Conservation (phyloP, 2,888 invertebrate genomes). For the Hirtodrosophila alboralis region DNA sequence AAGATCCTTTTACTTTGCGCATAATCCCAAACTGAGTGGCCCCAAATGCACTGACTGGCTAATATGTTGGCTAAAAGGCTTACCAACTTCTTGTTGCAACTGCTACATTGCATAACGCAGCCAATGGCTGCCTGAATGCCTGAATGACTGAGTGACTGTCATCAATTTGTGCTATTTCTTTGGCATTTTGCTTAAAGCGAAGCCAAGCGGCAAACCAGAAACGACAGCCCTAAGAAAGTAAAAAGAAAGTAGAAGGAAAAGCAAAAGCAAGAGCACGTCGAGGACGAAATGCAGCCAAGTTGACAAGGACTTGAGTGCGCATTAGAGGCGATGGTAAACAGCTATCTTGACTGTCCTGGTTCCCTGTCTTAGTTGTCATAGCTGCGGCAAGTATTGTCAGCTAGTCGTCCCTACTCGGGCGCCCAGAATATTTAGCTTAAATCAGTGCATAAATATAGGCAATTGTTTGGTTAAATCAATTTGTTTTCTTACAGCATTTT, state of each 20-base stretch:
- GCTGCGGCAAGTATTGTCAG: conserved; percentile 1
- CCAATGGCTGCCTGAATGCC: conserved; percentile 1
- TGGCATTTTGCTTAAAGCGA: conserved; percentile 39
- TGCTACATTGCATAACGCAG: conserved; percentile 29
- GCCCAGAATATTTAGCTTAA: conserved; percentile 19
- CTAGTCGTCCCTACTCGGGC: conserved; percentile 6
- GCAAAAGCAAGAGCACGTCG: neutral
- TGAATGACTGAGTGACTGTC: conserved; percentile 52
- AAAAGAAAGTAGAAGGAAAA: conserved; percentile 4
- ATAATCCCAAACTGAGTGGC: conserved; percentile 22
- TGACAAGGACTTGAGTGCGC: conserved; percentile 72
- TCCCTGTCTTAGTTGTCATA: neutral
- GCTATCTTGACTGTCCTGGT: conserved; percentile 27
- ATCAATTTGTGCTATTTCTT: conserved; percentile 71
- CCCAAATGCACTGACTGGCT: conserved; percentile 35
- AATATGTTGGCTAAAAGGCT: conserved; percentile 51
- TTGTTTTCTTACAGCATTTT: conserved; percentile 4
- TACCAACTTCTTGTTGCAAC: conserved; percentile 11
- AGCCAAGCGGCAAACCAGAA: conserved; percentile 27
- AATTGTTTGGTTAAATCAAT: conserved; percentile 8
- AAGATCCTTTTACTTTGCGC: conserved; percentile 5
- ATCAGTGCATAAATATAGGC: conserved; percentile 23
- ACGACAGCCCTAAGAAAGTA: conserved; percentile 18
- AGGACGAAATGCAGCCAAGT: conserved; percentile 47
- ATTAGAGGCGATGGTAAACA: conserved; percentile 61